phyloP scores from a whole-genome alignment of 1,140 invertebrate genomes.

The Dendrolimus kikuchii region DNA sequence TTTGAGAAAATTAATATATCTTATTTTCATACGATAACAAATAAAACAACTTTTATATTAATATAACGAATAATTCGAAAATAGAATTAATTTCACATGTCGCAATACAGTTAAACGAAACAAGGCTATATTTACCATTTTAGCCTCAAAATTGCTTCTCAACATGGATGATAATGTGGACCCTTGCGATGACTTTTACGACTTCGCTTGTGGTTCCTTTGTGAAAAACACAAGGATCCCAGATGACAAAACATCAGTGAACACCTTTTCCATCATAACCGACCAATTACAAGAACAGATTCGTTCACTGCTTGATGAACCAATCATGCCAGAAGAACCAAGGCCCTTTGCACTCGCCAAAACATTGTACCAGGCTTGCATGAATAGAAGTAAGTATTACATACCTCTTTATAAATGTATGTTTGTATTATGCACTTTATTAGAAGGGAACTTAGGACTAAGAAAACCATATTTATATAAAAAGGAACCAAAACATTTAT shows the following conservation, averaged over 20 bases:
- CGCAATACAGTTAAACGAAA: not conserved
- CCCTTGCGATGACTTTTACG: conserved; percentile 94
- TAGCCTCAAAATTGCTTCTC: conserved; percentile 79
- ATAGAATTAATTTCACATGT: too few species aligned
- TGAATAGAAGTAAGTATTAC: conserved; percentile 84
- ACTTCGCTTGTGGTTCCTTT: conserved; percentile 86
- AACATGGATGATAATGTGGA: conserved; percentile 83
- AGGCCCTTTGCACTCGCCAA: conserved; percentile 84
- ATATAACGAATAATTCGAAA: too few species aligned
- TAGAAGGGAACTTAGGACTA: too few species aligned
- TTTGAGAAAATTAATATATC: too few species aligned
- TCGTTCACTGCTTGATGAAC: conserved; percentile 81
- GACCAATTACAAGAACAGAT: conserved; percentile 87
- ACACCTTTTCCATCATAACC: conserved; percentile 85
- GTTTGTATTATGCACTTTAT: too few species aligned
- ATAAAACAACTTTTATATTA: too few species aligned
- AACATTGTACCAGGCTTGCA: conserved; percentile 85
- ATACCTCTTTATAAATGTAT: not conserved
- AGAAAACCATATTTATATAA: too few species aligned
- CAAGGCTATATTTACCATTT: conserved; percentile 14
- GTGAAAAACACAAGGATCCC: conserved; percentile 82
- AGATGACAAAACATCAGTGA: conserved; percentile 86
- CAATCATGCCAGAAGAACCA: conserved; percentile 76
- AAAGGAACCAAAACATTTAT: too few species aligned
- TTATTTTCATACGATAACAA: too few species aligned